Conservation (phyloP, 2,797 vertebrate species). For the Australoheros facetus region DNA sequence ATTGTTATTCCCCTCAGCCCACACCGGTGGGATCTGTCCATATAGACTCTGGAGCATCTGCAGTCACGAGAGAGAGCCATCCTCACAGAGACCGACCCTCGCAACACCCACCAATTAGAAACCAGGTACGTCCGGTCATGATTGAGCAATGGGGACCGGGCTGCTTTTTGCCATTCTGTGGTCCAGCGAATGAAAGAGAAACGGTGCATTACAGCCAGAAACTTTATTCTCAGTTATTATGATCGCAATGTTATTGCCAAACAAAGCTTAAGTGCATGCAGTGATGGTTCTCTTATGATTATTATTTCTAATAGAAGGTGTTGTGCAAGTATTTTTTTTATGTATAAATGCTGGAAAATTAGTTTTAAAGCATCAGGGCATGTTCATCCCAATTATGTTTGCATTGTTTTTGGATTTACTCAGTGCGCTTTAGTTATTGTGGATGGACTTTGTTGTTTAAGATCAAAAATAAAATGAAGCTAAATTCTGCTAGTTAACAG, state of each 20-base stretch:
- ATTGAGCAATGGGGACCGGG: background rate
- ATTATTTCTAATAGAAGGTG: background rate
- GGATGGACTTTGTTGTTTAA: background rate
- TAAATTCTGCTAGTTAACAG: background rate
- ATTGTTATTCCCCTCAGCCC: constrained; percentile 81
- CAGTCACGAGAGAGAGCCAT: constrained; percentile 92
- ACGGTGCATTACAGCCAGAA: background rate
- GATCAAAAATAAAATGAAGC: background rate
- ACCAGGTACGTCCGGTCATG: constrained; percentile 84
- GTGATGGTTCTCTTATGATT: background rate
- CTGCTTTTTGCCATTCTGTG: background rate
- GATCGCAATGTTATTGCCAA: background rate
- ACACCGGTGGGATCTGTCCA: constrained; percentile 95
- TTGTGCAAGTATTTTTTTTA: background rate
- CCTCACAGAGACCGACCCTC: constrained; percentile 91
- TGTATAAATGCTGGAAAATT: background rate
- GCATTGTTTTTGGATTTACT: background rate
- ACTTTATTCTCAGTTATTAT: background rate
- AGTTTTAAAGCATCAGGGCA: background rate
- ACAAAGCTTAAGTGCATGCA: background rate
- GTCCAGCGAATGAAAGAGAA: background rate
- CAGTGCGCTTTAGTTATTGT: background rate
- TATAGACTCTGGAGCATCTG: constrained; percentile 92
- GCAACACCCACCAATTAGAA: constrained; percentile 90
- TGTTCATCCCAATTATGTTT: background rate